Conservation (phyloP, 2,797 vertebrate species). For the Microhierax caerulescens region DNA sequence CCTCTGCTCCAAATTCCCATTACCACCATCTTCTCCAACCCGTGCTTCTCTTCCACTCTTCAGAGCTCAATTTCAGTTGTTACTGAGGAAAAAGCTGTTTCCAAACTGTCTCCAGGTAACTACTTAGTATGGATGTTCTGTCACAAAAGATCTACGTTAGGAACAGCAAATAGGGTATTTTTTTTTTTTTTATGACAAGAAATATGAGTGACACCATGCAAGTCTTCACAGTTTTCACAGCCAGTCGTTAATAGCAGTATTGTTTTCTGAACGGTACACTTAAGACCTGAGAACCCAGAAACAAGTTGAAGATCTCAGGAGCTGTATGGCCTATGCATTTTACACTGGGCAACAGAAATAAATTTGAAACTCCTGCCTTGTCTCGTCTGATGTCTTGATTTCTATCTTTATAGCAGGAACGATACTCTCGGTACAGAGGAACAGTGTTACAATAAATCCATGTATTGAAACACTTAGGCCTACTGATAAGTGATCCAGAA, state of each 20-base stretch:
- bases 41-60: not conserved
- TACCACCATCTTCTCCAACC: not conserved
- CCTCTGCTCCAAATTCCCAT: not conserved
- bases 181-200: not conserved
- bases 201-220: not conserved
- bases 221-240: not conserved
- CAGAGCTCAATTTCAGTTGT: not conserved
- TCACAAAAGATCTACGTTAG: not conserved
- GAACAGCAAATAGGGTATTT: not conserved
- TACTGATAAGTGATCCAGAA: not conserved
- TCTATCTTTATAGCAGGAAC: not conserved
- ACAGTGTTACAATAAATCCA: not conserved
- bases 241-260: fast-evolving
- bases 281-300: not conserved
- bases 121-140: not conserved
- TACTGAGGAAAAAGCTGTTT: not conserved
- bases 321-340: not conserved
- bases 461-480: not conserved
- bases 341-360: not conserved
- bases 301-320: not conserved
- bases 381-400: not conserved
- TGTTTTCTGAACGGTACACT: not conserved
- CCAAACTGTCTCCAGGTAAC: not conserved
- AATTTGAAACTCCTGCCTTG: not conserved
- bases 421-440: not conserved